A percentile compares a stretch with the other conserved stretches of the same genome.
phyloP scores from a whole-genome alignment of 2,888 invertebrate species.

The Amphipoea oculea region DNA sequence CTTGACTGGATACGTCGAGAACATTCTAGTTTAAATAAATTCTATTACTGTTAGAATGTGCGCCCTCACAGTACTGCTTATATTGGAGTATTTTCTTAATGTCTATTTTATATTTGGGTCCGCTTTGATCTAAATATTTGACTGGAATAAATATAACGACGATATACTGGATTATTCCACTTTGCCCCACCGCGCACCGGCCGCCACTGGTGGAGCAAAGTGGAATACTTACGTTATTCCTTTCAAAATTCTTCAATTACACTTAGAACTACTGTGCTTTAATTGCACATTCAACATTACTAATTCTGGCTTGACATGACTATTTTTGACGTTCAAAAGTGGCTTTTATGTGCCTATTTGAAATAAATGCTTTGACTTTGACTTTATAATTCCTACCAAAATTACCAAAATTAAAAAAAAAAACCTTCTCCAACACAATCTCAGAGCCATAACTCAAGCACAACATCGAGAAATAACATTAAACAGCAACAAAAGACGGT shows the following conservation, averaged over 20 bases:
- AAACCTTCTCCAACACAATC: constrained; percentile 46
- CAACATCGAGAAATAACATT: constrained; percentile 64
- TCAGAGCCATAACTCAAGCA: constrained; percentile 48
- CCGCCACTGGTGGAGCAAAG: no score
- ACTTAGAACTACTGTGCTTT: neutral
- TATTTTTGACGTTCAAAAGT: no score
- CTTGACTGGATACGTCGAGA: neutral
- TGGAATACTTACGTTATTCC: neutral
- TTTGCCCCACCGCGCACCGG: no score
- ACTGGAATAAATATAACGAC: neutral
- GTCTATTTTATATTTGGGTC: neutral
- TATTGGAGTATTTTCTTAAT: neutral
- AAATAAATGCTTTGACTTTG: no score
- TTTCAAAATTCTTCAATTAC: neutral
- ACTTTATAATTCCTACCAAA: neutral
- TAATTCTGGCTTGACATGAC: no score
- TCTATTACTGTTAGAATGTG: neutral
- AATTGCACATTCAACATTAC: neutral
- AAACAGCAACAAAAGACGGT: constrained; percentile 70
- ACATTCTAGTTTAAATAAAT: neutral
- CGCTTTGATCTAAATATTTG: neutral
- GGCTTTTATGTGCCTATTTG: no score
- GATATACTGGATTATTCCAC: neutral
- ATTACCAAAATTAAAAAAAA: constrained; percentile 34
- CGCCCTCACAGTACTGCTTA: no score